Base-by-base conservation (phyloP, 2,797 vertebrate genomes). In the Amblyraja radiata region DNA sequence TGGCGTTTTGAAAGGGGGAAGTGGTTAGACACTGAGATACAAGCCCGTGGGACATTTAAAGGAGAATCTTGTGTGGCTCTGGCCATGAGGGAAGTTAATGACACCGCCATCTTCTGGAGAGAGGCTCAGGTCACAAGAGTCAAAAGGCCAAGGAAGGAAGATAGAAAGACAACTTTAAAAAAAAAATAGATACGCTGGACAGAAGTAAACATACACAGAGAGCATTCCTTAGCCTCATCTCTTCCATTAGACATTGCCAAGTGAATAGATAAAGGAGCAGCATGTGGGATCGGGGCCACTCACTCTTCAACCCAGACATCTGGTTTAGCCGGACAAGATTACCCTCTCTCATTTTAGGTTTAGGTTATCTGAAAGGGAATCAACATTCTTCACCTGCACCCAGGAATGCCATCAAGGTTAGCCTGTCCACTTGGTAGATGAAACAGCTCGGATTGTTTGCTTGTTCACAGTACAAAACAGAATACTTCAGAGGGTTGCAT, bases 311-410 rank as follows among this genome's bases (percentile, higher is more conserved):
- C n/a, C 21, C 63, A 88, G 16, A 32, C 14, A 68, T 68, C 84
- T 36, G 18, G 32, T 21, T 88, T 88, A 2, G 18, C 10, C 68
- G 16, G 61, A 68, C 5, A 68, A 1, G 58, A 13, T 63, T n/a
- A 16, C 6, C n/a, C 28, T n/a, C 28, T 86, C 61, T 36, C 61
- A 88, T 36, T 68, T 68, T 88, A 65, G 61, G 13, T n/a, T 88
- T 46, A 65, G 61, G 68, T 36, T 88, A 68, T 88, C n/a, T 88
- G n/a, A 8, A 18, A 88, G 63, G n/a, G 61, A 88, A 88, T 88
- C 16, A 7, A 68, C 84, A 88, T 68, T 68, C n/a, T 63, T 65
- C 58, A 86, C n/a, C 1, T 18, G 6, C 65, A n/a, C 61, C 81
- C 65, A 32, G 63, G n/a, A 88, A 88, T 88, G 61, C 61, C 32